phyloP scores from a whole-genome alignment of 2,888 invertebrate genomes.

The Trachelus iudaicus region DNA sequence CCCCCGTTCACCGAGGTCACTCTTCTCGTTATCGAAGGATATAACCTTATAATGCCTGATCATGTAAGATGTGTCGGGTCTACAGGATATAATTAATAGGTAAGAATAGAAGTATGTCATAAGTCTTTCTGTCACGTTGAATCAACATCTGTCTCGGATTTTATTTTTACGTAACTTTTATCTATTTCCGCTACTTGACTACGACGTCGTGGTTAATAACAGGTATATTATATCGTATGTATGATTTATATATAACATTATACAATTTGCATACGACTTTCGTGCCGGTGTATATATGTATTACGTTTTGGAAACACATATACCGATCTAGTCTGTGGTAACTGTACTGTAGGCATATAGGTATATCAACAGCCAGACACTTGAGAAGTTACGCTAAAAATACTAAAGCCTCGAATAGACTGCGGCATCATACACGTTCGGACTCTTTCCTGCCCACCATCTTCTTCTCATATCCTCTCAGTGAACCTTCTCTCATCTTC shows the following conservation, averaged over 20 bases:
- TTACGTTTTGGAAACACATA: neutral
- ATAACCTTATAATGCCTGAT: neutral
- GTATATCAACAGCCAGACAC: neutral
- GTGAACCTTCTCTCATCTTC: neutral
- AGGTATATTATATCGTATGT: neutral
- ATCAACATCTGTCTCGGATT: neutral
- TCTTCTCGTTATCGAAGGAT: neutral
- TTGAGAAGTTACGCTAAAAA: slow-evolving; percentile 11
- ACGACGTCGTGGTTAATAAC: too few relatives aligned
- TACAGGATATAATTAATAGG: neutral
- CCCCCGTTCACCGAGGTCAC: neutral
- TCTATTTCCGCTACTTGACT: neutral
- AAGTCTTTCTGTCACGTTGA: neutral
- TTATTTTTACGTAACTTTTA: neutral
- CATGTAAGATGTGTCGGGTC: neutral
- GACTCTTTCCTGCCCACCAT: neutral
- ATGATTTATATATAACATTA: neutral
- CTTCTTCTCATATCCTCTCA: neutral
- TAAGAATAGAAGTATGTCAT: neutral
- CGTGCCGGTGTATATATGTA: neutral
- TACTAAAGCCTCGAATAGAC: slow-evolving; percentile 3
- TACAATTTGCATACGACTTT: neutral
- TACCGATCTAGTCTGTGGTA: neutral
- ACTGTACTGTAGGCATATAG: neutral
- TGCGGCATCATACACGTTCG: neutral